A percentile compares a stretch with the other conserved stretches of the same genome.
Conservation (phyloP, 2,888 invertebrate species). For the Mesoligia furuncula region DNA sequence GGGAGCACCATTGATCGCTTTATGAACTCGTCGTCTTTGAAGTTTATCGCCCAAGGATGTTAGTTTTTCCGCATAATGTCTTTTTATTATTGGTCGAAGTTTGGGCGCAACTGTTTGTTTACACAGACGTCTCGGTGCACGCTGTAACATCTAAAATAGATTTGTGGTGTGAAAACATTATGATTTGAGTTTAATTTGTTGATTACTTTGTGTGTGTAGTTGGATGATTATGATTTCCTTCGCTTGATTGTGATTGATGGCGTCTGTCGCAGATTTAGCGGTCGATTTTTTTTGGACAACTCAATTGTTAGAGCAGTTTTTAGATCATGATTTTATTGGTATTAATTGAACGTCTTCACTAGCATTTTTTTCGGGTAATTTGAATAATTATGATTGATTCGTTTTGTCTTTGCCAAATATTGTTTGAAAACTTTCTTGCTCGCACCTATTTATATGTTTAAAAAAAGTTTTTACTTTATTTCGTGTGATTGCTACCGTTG, state of each 20-base stretch:
- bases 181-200: constrained; percentile 81
- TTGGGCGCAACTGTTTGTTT: constrained; percentile 89
- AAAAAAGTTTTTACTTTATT: too few species aligned
- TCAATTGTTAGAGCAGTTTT: constrained; percentile 9
- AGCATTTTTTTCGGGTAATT: not conserved
- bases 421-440: not conserved
- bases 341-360: constrained; percentile 20
- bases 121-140: constrained; percentile 83
- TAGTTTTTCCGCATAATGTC: constrained; percentile 90
- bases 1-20: constrained; percentile 85
- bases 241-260: constrained; percentile 51
- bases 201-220: constrained; percentile 64
- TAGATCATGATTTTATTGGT: constrained; percentile 19
- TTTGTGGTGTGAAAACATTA: constrained; percentile 88
- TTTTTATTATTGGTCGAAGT: constrained; percentile 90
- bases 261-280: constrained; percentile 30
- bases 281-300: constrained; percentile 12
- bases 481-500: too few species aligned
- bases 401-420: not conserved
- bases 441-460: too few species aligned
- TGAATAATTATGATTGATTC: not conserved
- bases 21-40: constrained; percentile 86
- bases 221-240: constrained; percentile 52
- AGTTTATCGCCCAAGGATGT: constrained; percentile 88
- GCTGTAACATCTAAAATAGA: constrained; percentile 85